Conservation (phyloP, 2,888 invertebrate species). For the Calephelis perditalis region DNA sequence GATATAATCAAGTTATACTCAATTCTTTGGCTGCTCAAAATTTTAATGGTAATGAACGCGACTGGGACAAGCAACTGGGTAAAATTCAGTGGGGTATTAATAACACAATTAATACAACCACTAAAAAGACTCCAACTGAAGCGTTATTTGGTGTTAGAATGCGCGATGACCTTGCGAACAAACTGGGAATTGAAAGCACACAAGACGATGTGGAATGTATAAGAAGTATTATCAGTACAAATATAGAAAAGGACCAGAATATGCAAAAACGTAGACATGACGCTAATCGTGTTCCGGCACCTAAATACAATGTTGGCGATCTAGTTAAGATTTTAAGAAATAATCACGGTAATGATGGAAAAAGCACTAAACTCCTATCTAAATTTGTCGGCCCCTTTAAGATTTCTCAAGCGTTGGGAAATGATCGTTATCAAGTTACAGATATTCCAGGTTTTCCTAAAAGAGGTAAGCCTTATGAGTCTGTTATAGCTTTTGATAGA, state of each 20-base stretch:
- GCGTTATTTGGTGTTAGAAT: slow-evolving; percentile 1
- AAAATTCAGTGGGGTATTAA: slow-evolving; percentile 22
- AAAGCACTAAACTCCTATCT: slow-evolving; percentile 29
- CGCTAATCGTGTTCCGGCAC: slow-evolving; percentile 18
- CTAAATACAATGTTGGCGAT: slow-evolving; percentile 22
- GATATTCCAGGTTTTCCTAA: slow-evolving; percentile 27
- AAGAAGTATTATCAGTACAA: slow-evolving; percentile 19
- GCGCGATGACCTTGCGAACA: slow-evolving; percentile 3
- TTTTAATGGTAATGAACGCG: slow-evolving; percentile 5
- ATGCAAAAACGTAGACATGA: slow-evolving; percentile 21
- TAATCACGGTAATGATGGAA: slow-evolving; percentile 25
- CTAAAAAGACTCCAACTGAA: slow-evolving; percentile 17
- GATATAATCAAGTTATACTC: slow-evolving; percentile 24
- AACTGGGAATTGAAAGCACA: slow-evolving; percentile 1
- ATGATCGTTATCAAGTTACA: slow-evolving; percentile 26
- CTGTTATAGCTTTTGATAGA: slow-evolving; percentile 25
- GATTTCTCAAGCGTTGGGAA: slow-evolving; percentile 25
- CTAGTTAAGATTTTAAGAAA: slow-evolving; percentile 28
- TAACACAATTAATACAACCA: slow-evolving; percentile 19
- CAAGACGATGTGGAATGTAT: slow-evolving; percentile 17
- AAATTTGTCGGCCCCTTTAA: slow-evolving; percentile 30
- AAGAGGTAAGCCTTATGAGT: slow-evolving; percentile 20
- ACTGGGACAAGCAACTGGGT: slow-evolving; percentile 18
- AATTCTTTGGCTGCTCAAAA: slow-evolving; percentile 18
- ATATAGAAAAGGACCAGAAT: slow-evolving; percentile 22